A percentile compares a stretch with the other conserved stretches of the same genome.
Evolutionary conservation across 2,797 vertebrate species (phyloP).

Genomic region (Microctenopoma steveboyesi): DNA sequence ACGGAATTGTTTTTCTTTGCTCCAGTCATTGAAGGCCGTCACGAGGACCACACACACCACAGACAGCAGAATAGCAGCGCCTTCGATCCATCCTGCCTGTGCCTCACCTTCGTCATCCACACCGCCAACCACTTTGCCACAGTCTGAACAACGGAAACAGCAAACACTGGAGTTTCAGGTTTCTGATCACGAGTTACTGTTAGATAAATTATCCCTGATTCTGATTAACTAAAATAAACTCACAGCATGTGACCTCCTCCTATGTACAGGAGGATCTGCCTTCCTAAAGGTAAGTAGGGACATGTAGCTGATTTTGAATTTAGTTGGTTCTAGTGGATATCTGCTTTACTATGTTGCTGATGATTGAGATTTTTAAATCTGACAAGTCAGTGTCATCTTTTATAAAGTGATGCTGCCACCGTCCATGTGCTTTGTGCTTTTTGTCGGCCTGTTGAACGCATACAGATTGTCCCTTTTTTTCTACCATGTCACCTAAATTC

Average conservation of each 20-base stretch:
- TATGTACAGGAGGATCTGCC: neutral
- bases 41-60: conserved; percentile 97
- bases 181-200: neutral
- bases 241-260: neutral
- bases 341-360: too few species aligned
- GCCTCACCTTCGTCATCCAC: conserved; percentile 90
- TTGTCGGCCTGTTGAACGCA: too few species aligned
- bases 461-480: too few species aligned
- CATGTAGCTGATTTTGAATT: too few species aligned
- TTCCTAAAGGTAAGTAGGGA: neutral
- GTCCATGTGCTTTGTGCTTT: too few species aligned
- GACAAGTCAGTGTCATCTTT: too few species aligned
- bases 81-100: conserved; percentile 97
- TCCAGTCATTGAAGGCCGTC: conserved; percentile 99
- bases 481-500: too few species aligned
- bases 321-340: too few species aligned
- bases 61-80: conserved; percentile 95
- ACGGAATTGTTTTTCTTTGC: conserved; percentile 98
- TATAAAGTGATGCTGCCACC: too few species aligned
- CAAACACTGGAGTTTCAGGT: neutral
- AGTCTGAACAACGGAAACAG: conserved; percentile 78
- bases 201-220: neutral
- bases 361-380: too few species aligned
- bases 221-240: neutral
- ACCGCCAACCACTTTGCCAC: conserved; percentile 85